Base-by-base conservation (phyloP, 2,888 invertebrate genomes). In the Achlya flavicornis region DNA sequence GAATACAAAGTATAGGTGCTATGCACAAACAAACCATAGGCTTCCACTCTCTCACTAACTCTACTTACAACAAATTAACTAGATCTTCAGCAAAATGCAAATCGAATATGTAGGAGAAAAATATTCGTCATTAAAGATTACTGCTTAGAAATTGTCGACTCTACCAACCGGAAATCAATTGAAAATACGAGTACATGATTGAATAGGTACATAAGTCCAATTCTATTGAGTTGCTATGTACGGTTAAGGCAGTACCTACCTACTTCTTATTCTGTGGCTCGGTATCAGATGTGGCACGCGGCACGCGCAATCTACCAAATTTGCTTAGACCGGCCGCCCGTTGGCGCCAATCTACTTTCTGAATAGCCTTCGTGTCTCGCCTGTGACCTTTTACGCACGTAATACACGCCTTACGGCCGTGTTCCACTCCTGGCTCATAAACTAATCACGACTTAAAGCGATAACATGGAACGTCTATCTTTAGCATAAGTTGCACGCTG, bases 281-380 rank as follows among this genome's bases (percentile, higher is more conserved):
- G 3, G 14, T 33, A 16, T 58, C 16, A 33, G 16, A 58, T 58
- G 11, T 58, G 32, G 43, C 59, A 58, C 64, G 65, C 48, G 48
- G 16, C 48, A 65, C 66, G 71, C 79, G 79, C 81, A 83, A 85
- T 84, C 85, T 86, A 84, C 90, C 88, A 86, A 91, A 92, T 91
- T 90, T 86, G 88, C 86, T 87, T 89, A 88, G 87, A 86, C 78
- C 81, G 74, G 74, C 71, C 78, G 66, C 61, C 75, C 70, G 76
- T 74, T 75, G 93, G 93, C 93, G 93, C 93, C 93, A 90, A 77
- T 86, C 91, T 80, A 91, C 93, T 92, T 92, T 92, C 89, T 89
- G 89, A 89, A 90, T 90, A 91, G 90, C 92, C 91, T 92, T 91
- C 87, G 80, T 75, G 93, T 92, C 93, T 92, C 88, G 92, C 86